Conservation (phyloP, 2,888 invertebrate species). For the Hecatera dysodea region DNA sequence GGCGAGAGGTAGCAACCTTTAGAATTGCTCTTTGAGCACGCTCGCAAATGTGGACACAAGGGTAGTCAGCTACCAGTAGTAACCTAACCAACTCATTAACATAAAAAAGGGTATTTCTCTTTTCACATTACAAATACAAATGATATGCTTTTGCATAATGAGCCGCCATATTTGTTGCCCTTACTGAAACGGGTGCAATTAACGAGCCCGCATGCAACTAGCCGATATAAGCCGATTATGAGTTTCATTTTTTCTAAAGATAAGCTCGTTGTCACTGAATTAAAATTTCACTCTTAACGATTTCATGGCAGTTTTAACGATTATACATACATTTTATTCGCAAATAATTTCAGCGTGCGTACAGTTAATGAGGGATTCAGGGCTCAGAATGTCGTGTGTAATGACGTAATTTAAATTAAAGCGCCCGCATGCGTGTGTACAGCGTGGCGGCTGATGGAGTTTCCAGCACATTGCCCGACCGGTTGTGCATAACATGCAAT, state of each 20-base stretch:
- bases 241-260: conserved; percentile 46
- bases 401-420: conserved; percentile 70
- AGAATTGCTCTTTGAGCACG: too few species aligned
- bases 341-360: conserved; percentile 30
- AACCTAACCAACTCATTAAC: conserved; percentile 16
- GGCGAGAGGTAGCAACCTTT: too few species aligned
- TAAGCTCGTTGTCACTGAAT: conserved; percentile 49
- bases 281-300: conserved; percentile 27
- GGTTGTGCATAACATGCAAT: conserved; percentile 74
- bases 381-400: conserved; percentile 48
- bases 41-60: conserved; percentile 1
- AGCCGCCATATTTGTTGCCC: conserved; percentile 36
- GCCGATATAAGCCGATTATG: conserved; percentile 46
- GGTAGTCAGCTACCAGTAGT: conserved; percentile 12
- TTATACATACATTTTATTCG: conserved; percentile 37
- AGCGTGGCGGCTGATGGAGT: conserved; percentile 71
- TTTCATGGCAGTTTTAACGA: conserved; percentile 45
- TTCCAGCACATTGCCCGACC: conserved; percentile 74
- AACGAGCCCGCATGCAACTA: conserved; percentile 62
- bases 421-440: conserved; percentile 71
- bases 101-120: conserved; percentile 39
- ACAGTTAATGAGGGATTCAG: conserved; percentile 44
- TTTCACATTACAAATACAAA: conserved; percentile 33
- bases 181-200: conserved; percentile 50
- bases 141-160: conserved; percentile 43